Evolutionary conservation across 2,113 vertebrate genomes (phyloP), one percentile per base, ranked within the genome.

Genomic region (Mustela lutreola): DNA sequence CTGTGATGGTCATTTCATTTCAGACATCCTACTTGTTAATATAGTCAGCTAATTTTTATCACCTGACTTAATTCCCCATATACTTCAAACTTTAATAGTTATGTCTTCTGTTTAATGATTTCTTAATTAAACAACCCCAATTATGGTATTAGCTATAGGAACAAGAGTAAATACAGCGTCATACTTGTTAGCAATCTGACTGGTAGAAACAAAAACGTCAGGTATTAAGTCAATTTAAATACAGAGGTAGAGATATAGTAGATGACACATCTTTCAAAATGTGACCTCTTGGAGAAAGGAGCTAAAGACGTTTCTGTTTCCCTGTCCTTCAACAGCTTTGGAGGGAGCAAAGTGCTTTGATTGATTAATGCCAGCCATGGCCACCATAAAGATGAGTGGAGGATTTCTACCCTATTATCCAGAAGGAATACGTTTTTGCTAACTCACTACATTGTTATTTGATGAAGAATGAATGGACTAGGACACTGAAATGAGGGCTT

Each of bases 331-430:
- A 80, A 56, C 12, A 24, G 70, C 91, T 93, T 87, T 36, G 45
- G 11, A 90, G 39, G 19, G 62, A 89, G 12, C 24, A 48, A 81
- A 87, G 22, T 76, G 26, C 65, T 4, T 1, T 48, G 4, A 87
- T 42, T 82, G 45, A 95, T 85, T 94, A 94, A 83, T 95, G 85
- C 15, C 89, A 97, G 81, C 9, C 50, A 11, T n/a, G 39, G 28
- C 42, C 67, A 81, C 80, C 63, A 4, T 70, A n/a, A 3, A 1
- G 22, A 22, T 89, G 60, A 94, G 16, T 31, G 58, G n/a, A 58
- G 84, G 84, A 65, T 92, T 76, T 31, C 15, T 94, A 36, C 33
- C 33, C 19, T 63, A 9, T 70, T 71, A 84, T 83, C 4, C 88
- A 26, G 11, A 87, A 88, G 50, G 33, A 88, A 78, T 56, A 4